phyloP scores from a whole-genome alignment of 1,140 invertebrate species.

The Cyclargus thomasi region DNA sequence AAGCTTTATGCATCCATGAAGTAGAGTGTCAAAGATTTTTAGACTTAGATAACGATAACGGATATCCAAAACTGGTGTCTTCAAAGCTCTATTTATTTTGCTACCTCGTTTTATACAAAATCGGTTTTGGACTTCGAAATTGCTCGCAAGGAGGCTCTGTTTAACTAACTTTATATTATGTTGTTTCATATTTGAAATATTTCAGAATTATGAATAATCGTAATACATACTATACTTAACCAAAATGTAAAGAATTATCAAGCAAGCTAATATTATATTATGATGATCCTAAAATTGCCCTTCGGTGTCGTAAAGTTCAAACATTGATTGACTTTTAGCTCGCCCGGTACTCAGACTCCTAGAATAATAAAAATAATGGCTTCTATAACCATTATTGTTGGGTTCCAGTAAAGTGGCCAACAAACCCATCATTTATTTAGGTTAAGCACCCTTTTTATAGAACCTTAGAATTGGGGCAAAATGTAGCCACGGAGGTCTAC shows the following conservation, averaged over 20 bases:
- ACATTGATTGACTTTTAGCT: neutral
- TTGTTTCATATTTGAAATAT: neutral
- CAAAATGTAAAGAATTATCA: too few relatives aligned
- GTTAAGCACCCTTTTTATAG: constrained; percentile 13
- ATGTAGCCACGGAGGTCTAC: neutral
- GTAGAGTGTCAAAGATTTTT: constrained; percentile 7
- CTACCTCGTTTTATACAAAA: neutral
- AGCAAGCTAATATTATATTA: too few relatives aligned
- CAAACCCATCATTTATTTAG: constrained; percentile 9
- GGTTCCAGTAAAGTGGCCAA: neutral
- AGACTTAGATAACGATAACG: neutral
- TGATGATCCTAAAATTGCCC: neutral
- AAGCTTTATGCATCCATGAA: constrained; percentile 13
- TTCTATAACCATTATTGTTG: neutral
- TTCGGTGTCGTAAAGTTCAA: neutral
- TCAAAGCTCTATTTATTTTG: neutral
- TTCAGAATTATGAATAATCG: neutral
- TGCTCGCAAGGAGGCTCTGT: neutral
- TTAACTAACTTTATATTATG: neutral
- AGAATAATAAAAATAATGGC: neutral
- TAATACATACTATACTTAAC: too few relatives aligned
- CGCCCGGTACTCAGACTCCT: neutral
- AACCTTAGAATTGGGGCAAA: constrained; percentile 8
- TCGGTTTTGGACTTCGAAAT: neutral
- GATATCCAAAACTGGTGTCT: neutral